phyloP scores from a whole-genome alignment of 2,113 vertebrate genomes.

The Phalacrocorax brasilianus region DNA sequence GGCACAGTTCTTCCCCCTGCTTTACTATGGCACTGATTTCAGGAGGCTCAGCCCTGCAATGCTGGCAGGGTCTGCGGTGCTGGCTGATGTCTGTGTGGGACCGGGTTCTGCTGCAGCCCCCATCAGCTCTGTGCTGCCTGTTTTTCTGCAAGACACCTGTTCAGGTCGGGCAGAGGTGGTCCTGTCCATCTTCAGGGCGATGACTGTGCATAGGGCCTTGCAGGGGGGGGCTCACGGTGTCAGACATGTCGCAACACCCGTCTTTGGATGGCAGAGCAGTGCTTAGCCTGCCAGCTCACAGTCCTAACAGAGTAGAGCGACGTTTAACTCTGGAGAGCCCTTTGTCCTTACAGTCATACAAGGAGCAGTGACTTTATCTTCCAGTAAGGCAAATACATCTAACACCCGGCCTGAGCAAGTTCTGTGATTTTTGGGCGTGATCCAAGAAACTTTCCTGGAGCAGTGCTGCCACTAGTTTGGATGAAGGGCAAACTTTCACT shows the following conservation, averaged over 20 bases:
- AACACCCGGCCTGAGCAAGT: not conserved
- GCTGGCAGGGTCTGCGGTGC: not conserved
- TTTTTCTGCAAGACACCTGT: accelerated
- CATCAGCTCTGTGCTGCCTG: accelerated
- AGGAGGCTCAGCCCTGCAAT: not conserved
- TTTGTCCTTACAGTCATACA: not conserved
- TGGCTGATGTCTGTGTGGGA: not conserved
- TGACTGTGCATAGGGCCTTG: not conserved
- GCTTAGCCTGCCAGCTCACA: not conserved
- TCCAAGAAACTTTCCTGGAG: not conserved
- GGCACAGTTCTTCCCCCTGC: not conserved
- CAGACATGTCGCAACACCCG: not conserved
- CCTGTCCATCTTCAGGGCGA: not conserved
- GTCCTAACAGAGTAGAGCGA: not conserved
- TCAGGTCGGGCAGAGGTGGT: not conserved
- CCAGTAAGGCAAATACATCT: not conserved
- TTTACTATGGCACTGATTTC: accelerated
- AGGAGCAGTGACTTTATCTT: not conserved
- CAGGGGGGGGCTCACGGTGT: not conserved
- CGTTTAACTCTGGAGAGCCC: not conserved
- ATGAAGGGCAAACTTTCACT: not conserved
- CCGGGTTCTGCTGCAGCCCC: not conserved
- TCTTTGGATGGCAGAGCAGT: not conserved
- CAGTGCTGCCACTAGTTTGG: not conserved
- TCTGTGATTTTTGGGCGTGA: not conserved